Conservation (phyloP, 2,113 vertebrate genomes). For the Motacilla tschutschensis region DNA sequence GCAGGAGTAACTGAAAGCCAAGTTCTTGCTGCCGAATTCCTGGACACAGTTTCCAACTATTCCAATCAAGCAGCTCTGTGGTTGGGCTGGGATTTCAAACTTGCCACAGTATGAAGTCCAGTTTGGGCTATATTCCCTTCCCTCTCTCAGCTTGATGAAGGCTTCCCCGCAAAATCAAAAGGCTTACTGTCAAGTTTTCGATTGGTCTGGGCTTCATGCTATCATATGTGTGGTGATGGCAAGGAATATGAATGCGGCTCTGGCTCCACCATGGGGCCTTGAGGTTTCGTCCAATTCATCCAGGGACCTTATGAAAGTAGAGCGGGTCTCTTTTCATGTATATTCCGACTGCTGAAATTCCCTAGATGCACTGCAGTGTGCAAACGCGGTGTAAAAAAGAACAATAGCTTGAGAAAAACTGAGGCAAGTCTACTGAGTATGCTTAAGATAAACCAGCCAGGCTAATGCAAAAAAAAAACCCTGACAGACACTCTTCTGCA, state of each 20-base stretch:
- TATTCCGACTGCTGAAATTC: constrained; percentile 80
- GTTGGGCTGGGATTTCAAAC: constrained; percentile 85
- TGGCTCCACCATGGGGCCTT: constrained; percentile 74
- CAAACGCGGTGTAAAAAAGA: constrained; percentile 72
- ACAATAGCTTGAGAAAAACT: constrained; percentile 77
- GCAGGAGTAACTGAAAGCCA: constrained; percentile 68
- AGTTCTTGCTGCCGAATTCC: constrained; percentile 74
- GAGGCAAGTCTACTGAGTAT: constrained; percentile 58
- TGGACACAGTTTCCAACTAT: constrained; percentile 80
- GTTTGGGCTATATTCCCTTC: constrained; percentile 83
- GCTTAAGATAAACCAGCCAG: constrained; percentile 44
- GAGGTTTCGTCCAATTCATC: constrained; percentile 78
- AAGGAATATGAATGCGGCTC: constrained; percentile 76
- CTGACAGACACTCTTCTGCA: constrained; percentile 5
- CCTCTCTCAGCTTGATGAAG: constrained; percentile 81
- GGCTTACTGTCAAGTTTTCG: constrained; percentile 83
- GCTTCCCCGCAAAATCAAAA: constrained; percentile 86
- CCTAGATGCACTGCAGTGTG: constrained; percentile 74
- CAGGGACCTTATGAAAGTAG: constrained; percentile 82
- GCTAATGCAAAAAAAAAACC: constrained; percentile 4
- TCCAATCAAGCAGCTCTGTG: constrained; percentile 82
- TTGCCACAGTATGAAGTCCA: constrained; percentile 85
- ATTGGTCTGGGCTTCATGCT: constrained; percentile 78
- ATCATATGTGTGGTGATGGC: constrained; percentile 73
- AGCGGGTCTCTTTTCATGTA: constrained; percentile 82